phyloP scores from a whole-genome alignment of 2,888 invertebrate genomes.

The Lepetodrilus schrolli region DNA sequence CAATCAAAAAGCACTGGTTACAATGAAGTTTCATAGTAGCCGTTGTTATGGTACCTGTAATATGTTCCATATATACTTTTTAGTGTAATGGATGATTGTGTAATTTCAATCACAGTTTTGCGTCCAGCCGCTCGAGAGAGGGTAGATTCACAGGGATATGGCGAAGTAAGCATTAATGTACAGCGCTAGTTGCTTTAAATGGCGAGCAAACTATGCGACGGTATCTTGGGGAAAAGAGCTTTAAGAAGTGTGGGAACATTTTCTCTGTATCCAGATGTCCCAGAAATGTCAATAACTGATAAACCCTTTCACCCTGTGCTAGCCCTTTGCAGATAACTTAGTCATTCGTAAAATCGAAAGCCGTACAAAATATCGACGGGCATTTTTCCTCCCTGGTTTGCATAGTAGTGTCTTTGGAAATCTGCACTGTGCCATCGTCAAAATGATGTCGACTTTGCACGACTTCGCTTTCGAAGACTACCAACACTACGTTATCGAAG shows the following conservation, averaged over 20 bases:
- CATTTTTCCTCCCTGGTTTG: constrained; percentile 26
- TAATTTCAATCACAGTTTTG: too few relatives aligned
- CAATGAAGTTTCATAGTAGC: background rate
- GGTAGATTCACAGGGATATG: too few relatives aligned
- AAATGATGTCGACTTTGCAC: constrained; percentile 40
- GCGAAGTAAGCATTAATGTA: too few relatives aligned
- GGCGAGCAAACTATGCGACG: constrained; percentile 7
- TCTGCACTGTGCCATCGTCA: background rate
- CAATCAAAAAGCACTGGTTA: constrained; percentile 13
- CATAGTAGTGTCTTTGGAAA: too few relatives aligned
- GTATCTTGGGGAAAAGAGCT: constrained; percentile 17
- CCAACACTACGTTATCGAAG: constrained; percentile 38
- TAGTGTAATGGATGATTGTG: too few relatives aligned
- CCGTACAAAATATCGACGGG: constrained; percentile 29
- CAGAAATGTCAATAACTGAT: constrained; percentile 43
- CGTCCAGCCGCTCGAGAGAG: too few relatives aligned
- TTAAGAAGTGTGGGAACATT: constrained; percentile 48
- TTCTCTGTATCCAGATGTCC: constrained; percentile 39
- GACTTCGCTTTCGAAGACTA: constrained; percentile 45
- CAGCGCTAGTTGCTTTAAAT: background rate
- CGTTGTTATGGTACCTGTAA: too few relatives aligned
- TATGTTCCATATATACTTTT: too few relatives aligned
- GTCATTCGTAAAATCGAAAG: constrained; percentile 39
- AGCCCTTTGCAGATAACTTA: constrained; percentile 39
- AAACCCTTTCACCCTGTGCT: constrained; percentile 32